Evolutionary conservation across 2,113 vertebrate species (phyloP).

Genomic region (Ciconia stormi): DNA sequence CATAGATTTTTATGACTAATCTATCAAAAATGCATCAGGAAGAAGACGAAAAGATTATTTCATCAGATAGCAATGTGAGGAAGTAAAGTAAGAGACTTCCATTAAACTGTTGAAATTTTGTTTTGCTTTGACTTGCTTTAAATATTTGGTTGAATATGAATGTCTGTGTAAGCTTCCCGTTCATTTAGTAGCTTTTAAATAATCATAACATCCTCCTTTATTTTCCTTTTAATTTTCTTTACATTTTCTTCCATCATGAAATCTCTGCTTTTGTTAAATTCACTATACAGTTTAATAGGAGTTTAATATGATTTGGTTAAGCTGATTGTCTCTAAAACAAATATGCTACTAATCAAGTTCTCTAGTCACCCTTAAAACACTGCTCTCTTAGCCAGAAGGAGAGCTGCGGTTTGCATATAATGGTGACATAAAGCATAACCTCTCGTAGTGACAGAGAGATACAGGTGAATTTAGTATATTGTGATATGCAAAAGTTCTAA

Average conservation of each 20-base stretch:
- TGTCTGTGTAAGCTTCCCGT: not conserved
- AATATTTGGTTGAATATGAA: constrained; percentile 9
- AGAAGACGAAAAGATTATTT: constrained; percentile 32
- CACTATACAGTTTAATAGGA: not conserved
- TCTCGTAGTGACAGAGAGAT: not conserved
- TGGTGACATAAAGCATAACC: not conserved
- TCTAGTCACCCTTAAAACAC: not conserved
- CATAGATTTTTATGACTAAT: constrained; percentile 63
- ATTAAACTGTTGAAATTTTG: constrained; percentile 15
- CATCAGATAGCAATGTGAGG: not conserved
- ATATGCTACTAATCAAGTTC: not conserved
- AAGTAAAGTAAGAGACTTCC: constrained; percentile 25
- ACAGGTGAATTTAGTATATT: not conserved
- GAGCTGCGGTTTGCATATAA: not conserved
- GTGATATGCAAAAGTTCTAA: not conserved
- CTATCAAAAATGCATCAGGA: constrained; percentile 67
- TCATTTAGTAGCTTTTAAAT: constrained; percentile 18
- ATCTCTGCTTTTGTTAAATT: not conserved
- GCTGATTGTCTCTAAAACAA: constrained; percentile 26
- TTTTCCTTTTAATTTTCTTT: constrained; percentile 15
- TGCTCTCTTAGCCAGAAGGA: not conserved
- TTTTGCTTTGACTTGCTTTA: constrained; percentile 23
- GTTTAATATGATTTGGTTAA: constrained; percentile 11
- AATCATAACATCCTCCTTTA: not conserved
- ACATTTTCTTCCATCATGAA: not conserved